Conservation (phyloP, 2,888 invertebrate genomes). For the Marasmarcha lunaedactyla region DNA sequence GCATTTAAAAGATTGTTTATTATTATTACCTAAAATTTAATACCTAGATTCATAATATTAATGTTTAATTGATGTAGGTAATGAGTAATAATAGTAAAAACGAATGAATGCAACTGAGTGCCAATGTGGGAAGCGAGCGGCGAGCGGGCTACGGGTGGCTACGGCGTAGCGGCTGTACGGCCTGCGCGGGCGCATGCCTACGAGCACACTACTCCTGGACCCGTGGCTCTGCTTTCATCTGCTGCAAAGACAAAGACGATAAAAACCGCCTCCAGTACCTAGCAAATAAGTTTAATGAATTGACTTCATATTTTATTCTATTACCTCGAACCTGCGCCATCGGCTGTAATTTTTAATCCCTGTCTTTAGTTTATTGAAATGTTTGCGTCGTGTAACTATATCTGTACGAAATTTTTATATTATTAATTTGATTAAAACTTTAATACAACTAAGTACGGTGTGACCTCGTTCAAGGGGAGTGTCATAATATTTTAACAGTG, state of each 20-base stretch:
- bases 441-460: conserved; percentile 63
- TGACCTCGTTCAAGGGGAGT: conserved; percentile 44
- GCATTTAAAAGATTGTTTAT: conserved; percentile 72
- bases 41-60: conserved; percentile 68
- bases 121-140: conserved; percentile 46
- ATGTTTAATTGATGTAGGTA: conserved; percentile 70
- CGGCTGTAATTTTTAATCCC: conserved; percentile 62
- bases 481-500: conserved; percentile 55
- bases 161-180: conserved; percentile 20
- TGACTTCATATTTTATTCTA: conserved; percentile 67
- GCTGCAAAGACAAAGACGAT: conserved; percentile 50
- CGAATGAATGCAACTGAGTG: conserved; percentile 61
- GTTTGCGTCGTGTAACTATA: conserved; percentile 49
- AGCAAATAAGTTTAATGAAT: conserved; percentile 68
- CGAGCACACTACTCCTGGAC: conserved; percentile 19
- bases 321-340: conserved; percentile 66
- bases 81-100: conserved; percentile 64
- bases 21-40: conserved; percentile 71
- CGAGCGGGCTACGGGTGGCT: conserved; percentile 11
- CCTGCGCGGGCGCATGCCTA: conserved; percentile 13
- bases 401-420: conserved; percentile 40
- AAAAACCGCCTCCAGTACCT: conserved; percentile 54
- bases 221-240: conserved; percentile 23
- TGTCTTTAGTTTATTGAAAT: conserved; percentile 64
- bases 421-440: conserved; percentile 55